These are phyloP conservation scores for Lerista edwardsae DNA, from an alignment of 2,797 vertebrate genomes.

Conservation along the genomic window DNA sequence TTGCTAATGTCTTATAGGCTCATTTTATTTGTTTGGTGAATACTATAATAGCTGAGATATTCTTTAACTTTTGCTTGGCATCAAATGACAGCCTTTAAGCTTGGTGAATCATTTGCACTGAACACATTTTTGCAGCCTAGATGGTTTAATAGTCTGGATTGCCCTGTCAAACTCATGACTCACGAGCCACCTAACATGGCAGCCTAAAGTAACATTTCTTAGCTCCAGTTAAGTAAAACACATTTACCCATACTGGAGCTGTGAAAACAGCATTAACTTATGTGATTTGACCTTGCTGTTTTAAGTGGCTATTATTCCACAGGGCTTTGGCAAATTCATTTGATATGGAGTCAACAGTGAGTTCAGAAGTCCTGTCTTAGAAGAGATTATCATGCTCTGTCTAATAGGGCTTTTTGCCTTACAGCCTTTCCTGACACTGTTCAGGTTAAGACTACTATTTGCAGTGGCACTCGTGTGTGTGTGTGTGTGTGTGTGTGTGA, in stretches of 20 bases:
- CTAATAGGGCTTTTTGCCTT: neutral
- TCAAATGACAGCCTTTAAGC: constrained; percentile 19
- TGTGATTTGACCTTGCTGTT: constrained; percentile 63
- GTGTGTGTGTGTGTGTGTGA: neutral
- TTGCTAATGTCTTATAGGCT: neutral
- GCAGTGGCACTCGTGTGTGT: neutral
- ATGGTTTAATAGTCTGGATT: constrained; percentile 61
- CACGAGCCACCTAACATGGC: constrained; percentile 56
- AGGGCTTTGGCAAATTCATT: constrained; percentile 48
- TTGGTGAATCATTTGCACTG: constrained; percentile 32
- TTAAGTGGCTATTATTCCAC: constrained; percentile 61
- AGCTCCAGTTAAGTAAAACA: constrained; percentile 64
- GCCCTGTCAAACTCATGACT: constrained; percentile 63
- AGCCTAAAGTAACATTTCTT: constrained; percentile 58
- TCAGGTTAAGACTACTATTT: neutral
- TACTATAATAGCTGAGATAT: constrained; percentile 22
- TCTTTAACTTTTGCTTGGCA: neutral
- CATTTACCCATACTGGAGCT: constrained; percentile 61
- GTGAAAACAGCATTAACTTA: constrained; percentile 62
- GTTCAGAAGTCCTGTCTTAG: neutral
- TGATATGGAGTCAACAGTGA: constrained; percentile 23
- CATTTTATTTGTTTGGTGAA: constrained; percentile 33
- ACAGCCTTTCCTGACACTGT: neutral
- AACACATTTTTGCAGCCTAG: constrained; percentile 46
- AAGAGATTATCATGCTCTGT: neutral